These are phyloP conservation scores for Melinaea marsaeus DNA, from an alignment of 2,888 invertebrate genomes.

Conservation along the genomic window DNA sequence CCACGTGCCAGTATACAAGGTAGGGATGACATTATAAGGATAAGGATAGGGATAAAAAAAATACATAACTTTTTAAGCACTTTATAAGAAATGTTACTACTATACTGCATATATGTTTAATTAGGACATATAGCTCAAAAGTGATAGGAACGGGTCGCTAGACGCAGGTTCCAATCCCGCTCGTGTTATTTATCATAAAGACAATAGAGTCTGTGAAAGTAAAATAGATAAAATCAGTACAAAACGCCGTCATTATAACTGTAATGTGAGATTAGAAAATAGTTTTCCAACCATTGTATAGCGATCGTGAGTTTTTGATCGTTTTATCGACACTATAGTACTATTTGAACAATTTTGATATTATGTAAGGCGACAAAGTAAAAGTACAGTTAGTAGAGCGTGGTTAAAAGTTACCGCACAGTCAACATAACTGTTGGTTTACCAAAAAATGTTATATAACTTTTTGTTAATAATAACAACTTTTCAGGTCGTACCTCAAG, in stretches of 20 bases:
- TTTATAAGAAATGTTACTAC: too few species aligned
- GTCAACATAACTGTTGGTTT: not conserved
- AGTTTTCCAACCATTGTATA: conserved; percentile 14
- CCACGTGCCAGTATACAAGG: conserved; percentile 84
- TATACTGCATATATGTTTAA: too few species aligned
- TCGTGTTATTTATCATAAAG: too few species aligned
- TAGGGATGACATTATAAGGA: conserved; percentile 39
- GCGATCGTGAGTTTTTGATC: conserved; percentile 34
- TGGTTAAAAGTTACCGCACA: conserved; percentile 35
- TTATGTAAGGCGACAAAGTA: conserved; percentile 66
- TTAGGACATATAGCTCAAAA: too few species aligned
- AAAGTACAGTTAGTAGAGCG: conserved; percentile 57
- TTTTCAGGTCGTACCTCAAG: conserved; percentile 80
- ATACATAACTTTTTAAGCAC: too few species aligned
- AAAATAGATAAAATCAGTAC: not conserved
- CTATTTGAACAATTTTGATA: conserved; percentile 47
- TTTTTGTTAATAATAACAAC: conserved; percentile 12
- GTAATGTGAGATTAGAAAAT: conserved; percentile 10
- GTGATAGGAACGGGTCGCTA: too few species aligned
- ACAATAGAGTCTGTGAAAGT: too few species aligned
- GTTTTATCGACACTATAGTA: conserved; percentile 38
- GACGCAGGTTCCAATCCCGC: too few species aligned
- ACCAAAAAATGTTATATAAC: not conserved
- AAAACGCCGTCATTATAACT: conserved; percentile 4
- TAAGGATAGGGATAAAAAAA: too few species aligned